Evolutionary conservation across 1,140 invertebrate species (phyloP), one percentile per base, ranked within the genome.

Genomic region (Pseudomyrmex cubaensis): DNA sequence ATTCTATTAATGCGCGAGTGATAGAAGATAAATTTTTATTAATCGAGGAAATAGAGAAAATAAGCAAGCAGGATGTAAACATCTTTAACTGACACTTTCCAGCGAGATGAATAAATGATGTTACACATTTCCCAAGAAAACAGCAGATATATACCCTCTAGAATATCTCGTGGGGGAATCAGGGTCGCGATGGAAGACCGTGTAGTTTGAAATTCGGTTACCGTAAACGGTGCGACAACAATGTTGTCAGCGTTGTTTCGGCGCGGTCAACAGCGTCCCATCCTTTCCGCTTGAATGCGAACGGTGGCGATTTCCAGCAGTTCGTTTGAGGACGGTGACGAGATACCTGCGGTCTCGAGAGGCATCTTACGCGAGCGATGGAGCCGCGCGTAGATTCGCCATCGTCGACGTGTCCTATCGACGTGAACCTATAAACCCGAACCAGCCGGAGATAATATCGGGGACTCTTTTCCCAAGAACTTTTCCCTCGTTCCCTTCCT

Each of bases 341-440:
- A 88, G 64, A 88, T 82, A 63, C 67, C 66, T n/a, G 35, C 73
- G 66, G 10, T 20, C 54, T 61, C 48, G 25, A 20, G 52, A n/a
- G 77, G 61, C 54, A 9, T 86, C 73, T 89, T 87, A 88, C 74
- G 84, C 73, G 83, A 86, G 59, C 86, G 70, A 50, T 83, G 57
- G 35, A 48, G 48, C 25, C 63, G 59, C 46, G 56, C 62, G 52
- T 87, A 86, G 86, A 78, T 88, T 62, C 84, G 69, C 35, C 46
- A 74, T 57, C 77, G 77, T 83, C 84, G 63, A 87, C 86, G 83
- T 88, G 83, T 88, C 84, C 84, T 74, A 88, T 88, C 84, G 85
- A 83, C 87, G 69, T 48, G 87, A 89, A 86, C 84, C 84, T 74
- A 88, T 89, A 89, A 89, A 89, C 87, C 70, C 72, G 57, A 57